These are phyloP conservation scores for Protonibea diacanthus DNA, from an alignment of 2,797 vertebrate species.

Conservation along the genomic window DNA sequence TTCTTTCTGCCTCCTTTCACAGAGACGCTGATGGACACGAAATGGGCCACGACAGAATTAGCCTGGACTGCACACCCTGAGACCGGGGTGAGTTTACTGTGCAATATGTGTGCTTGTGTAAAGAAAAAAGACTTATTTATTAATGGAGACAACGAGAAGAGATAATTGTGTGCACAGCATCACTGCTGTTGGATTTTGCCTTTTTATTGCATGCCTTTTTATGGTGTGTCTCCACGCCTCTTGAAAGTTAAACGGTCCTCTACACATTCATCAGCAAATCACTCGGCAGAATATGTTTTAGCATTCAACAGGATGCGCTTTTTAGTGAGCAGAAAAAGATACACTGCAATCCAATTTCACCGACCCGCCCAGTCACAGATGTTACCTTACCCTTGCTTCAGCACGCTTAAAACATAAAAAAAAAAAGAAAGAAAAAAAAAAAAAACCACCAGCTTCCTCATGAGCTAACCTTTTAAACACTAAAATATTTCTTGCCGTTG, in stretches of 20 bases:
- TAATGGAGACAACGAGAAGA: slow-evolving; percentile 4
- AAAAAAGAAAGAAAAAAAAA: slow-evolving; percentile 48
- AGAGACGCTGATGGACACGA: slow-evolving; percentile 99
- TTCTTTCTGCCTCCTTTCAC: slow-evolving; percentile 69
- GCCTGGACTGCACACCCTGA: slow-evolving; percentile 97
- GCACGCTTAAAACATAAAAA: slow-evolving; percentile 37
- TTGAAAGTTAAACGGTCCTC: background rate
- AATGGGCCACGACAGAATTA: slow-evolving; percentile 97
- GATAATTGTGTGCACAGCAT: background rate
- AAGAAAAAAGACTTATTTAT: slow-evolving; percentile 13
- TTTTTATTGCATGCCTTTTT: background rate
- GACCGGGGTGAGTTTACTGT: slow-evolving; percentile 90
- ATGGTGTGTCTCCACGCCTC: background rate
- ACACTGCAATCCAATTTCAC: slow-evolving; percentile 60
- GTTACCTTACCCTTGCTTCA: slow-evolving; percentile 29
- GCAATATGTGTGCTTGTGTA: background rate
- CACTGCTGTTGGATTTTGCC: background rate
- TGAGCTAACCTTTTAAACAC: slow-evolving; percentile 40
- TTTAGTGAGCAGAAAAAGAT: slow-evolving; percentile 57
- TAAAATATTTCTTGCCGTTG: slow-evolving; percentile 62
- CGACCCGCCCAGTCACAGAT: slow-evolving; percentile 56
- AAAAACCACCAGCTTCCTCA: slow-evolving; percentile 11
- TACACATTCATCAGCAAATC: slow-evolving; percentile 3
- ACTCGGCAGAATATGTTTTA: slow-evolving; percentile 18
- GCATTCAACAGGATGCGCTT: slow-evolving; percentile 49